Conservation (phyloP, 1,140 invertebrate species). For the Lordiphosa clarofinis region DNA sequence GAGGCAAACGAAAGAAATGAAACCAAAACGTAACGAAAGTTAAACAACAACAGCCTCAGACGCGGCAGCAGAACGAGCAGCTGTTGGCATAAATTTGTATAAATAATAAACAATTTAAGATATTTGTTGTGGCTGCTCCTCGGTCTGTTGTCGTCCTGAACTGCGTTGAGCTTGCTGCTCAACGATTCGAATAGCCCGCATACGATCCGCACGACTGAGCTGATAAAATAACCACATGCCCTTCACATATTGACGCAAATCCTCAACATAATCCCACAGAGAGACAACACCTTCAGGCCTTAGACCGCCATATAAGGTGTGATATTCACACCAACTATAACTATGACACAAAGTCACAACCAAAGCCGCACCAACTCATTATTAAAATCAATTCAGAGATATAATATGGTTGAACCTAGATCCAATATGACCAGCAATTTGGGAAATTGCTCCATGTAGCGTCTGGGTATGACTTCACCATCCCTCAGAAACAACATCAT, state of each 20-base stretch:
- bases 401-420: no score
- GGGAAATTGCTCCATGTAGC: no score
- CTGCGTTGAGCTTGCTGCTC: constrained; percentile 18
- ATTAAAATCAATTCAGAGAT: no score
- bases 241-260: constrained; percentile 21
- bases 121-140: background rate
- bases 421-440: no score
- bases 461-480: no score
- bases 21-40: constrained; percentile 1
- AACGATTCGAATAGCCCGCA: constrained; percentile 26
- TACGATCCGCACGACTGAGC: constrained; percentile 30
- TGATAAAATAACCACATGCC: constrained; percentile 22
- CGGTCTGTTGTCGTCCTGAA: background rate
- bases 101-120: constrained; percentile 66
- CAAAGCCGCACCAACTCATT: no score
- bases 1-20: constrained; percentile 22
- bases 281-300: constrained; percentile 6
- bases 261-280: constrained; percentile 19
- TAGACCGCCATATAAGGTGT: no score
- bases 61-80: constrained; percentile 39
- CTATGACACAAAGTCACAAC: no score
- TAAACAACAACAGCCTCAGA: constrained; percentile 11
- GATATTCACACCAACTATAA: no score
- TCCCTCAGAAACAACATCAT: no score
- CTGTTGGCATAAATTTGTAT: constrained; percentile 71